These are phyloP conservation scores for Macquaria ambigua DNA, from an alignment of 2,113 vertebrate genomes.

Conservation along the genomic window DNA sequence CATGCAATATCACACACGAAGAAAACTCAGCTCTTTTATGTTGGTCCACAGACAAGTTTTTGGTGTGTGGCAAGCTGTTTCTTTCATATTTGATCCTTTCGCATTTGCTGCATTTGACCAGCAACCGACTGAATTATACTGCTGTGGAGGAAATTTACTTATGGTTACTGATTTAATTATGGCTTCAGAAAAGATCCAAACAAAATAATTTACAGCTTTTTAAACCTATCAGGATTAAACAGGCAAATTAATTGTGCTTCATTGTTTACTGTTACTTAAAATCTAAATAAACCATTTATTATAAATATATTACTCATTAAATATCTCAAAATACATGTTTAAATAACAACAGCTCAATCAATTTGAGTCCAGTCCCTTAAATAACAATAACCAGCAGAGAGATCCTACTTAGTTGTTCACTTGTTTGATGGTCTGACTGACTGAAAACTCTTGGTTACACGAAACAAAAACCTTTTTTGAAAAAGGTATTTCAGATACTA, in stretches of 20 bases:
- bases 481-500: not conserved
- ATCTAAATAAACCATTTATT: constrained; percentile 1
- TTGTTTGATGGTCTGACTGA: constrained; percentile 1
- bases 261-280: not conserved
- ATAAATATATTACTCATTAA: not conserved
- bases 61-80: not conserved
- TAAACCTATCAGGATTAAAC: not conserved
- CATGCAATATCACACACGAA: constrained; percentile 16
- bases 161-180: constrained; percentile 9
- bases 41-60: not conserved
- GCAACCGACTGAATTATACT: not conserved
- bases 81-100: constrained; percentile 8
- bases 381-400: not conserved
- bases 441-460: not conserved
- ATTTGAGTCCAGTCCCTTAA: not conserved
- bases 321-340: constrained; percentile 3
- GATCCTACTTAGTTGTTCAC: not conserved
- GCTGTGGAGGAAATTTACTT: not conserved
- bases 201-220: not conserved
- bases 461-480: not conserved
- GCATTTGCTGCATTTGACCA: not conserved
- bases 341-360: not conserved
- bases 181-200: not conserved
- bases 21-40: constrained; percentile 9
- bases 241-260: not conserved